Base-by-base conservation (phyloP, 2,113 vertebrate species). In the Falcunculus frontatus region DNA sequence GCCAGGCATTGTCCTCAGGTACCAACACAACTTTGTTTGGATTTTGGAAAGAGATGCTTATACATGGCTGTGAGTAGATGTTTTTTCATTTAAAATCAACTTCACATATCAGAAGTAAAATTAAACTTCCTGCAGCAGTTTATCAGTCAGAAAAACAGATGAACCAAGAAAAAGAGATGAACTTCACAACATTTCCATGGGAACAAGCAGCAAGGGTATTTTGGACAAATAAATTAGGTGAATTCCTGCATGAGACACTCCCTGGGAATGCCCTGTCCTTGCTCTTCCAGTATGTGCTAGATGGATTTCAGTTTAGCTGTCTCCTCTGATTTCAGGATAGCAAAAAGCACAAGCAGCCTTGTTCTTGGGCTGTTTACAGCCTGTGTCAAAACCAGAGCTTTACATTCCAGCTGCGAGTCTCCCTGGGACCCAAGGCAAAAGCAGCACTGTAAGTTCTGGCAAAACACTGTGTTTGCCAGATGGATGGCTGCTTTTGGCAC, bases 401-500 rank as follows among this genome's bases (percentile, higher is more conserved):
- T 89, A 47, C 69, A 84, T 82, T 77, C 85, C 72, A 84, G 64
- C 60, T 64, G 62, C 0, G 0, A 67, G 41, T 41, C 62, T 84
- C 41, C n/a, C 62, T 22, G 50, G 64, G 60, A 89, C 87, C n/a
- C 62, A 89, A 60, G 73, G 70, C 70, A 95, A 96, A 56, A 93
- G 84, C 65, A 93, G 83, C 18, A 42, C 57, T 81, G 9, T 53
- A 59, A 77, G 20, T 86, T 92, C 88, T 88, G 77, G 82, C 82
- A 86, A 80, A 93, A 68, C 33, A 42, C 64, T 20, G 37, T 52
- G 37, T 86, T 80, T 93, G 80, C 87, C 76, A 93, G 89, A 92
- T 81, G 76, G 86, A 89, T 84, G 89, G 69, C 52, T 87, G 65
- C 90, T 92, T 88, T 84, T 86, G 89, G 90, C 88, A 87, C 29